These are phyloP conservation scores for Euthynnus affinis DNA, from an alignment of 2,797 vertebrate species.

Conservation along the genomic window DNA sequence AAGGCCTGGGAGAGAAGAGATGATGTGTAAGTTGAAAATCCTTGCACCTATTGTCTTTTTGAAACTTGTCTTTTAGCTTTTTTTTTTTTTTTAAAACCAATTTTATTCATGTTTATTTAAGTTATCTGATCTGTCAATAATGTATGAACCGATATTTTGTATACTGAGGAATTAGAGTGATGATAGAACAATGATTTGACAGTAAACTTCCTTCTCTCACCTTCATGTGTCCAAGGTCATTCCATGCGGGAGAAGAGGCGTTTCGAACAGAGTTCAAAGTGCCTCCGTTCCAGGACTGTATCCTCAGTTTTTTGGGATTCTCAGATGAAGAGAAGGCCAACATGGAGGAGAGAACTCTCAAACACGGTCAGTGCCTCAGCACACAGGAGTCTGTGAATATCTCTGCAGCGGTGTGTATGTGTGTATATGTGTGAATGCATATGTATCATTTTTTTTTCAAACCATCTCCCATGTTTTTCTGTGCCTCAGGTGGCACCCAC, in stretches of 20 bases:
- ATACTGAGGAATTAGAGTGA: too few species aligned
- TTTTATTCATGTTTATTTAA: too few species aligned
- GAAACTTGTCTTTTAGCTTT: neutral
- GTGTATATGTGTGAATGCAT: neutral
- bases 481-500: slow-evolving; percentile 87
- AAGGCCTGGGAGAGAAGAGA: slow-evolving; percentile 94
- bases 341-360: slow-evolving; percentile 98
- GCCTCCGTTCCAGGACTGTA: slow-evolving; percentile 96
- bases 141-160: too few species aligned
- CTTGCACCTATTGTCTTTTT: neutral
- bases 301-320: slow-evolving; percentile 96
- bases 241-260: slow-evolving; percentile 90
- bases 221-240: slow-evolving; percentile 80
- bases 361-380: slow-evolving; percentile 89
- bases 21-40: slow-evolving; percentile 88
- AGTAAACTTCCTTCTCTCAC: neutral
- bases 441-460: neutral
- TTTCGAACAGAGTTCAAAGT: slow-evolving; percentile 96
- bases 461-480: neutral
- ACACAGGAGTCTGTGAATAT: neutral
- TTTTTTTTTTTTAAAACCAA: neutral
- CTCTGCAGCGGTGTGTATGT: neutral
- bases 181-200: neutral
- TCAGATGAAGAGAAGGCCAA: slow-evolving; percentile 94
- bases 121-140: too few species aligned